Evolutionary conservation across 2,888 invertebrate genomes (phyloP), one percentile per base, ranked within the genome.

Genomic region (Anarsia innoxiella): DNA sequence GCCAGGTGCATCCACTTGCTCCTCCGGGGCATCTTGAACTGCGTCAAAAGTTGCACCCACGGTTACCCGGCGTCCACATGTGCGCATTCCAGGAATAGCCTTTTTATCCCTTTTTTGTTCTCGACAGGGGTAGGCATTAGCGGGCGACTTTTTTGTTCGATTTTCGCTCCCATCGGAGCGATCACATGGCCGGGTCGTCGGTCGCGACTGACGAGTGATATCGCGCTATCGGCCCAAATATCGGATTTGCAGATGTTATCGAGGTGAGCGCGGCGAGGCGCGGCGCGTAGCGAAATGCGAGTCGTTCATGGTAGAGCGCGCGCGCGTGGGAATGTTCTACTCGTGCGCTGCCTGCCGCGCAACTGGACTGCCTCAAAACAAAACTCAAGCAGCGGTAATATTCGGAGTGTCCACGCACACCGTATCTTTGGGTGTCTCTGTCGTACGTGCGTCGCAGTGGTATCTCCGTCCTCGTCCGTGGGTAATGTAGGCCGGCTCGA

Each of bases 1-100:
- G 86, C 71, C 62, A 84, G 63, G 56, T 85, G 83, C 76, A 78
- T 74, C 77, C 82, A 83, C 64, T 77, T 78, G 65, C 75, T 80
- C 63, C 78, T 74, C 49, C 85, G 80, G 48, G 80, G 79, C 85
- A 84, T 84, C 65, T 61, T 69, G 60, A 56, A 70, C 70, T 78
- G 65, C 49, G 45, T 73, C 68, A 71, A 65, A 59, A 64, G 53
- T 59, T 57, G 64, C 73, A 59, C 59, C 71, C 70, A 59, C 71
- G 57, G 58, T 72, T 70, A 74, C 63, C 72, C 75, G 60, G 63
- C 74, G 60, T 69, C 74, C 72, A 72, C 77, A 77, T 76, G 77
- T 82, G 82, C 63, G 73, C 82, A 76, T 83, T 82, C 82, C 83
- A 75, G 66, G 76, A 79, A 77, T 77, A 71, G 65, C 63, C 70